These are phyloP conservation scores for Dipodomys ordii DNA, from an alignment of 2,113 vertebrate species.

Conservation along the genomic window DNA sequence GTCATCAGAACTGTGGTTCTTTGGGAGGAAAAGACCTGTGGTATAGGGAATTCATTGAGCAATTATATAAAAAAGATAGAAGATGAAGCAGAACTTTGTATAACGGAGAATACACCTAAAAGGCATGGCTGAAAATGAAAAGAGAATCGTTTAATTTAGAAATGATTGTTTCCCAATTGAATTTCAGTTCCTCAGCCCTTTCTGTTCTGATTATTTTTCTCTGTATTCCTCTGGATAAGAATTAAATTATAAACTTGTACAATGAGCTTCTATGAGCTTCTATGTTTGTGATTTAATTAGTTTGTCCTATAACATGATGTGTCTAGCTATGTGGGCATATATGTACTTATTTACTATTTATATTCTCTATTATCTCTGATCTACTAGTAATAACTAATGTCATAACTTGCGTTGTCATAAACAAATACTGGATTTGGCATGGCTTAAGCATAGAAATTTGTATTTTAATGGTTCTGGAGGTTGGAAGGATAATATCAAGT, in stretches of 20 bases:
- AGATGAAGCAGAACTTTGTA: neutral
- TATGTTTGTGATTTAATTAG: neutral
- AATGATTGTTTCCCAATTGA: conserved; percentile 10
- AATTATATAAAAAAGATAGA: neutral
- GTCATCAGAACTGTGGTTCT: neutral
- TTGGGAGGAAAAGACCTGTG: neutral
- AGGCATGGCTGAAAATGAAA: neutral
- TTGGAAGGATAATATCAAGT: neutral
- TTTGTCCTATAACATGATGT: neutral
- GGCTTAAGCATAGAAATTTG: neutral
- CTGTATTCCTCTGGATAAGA: neutral
- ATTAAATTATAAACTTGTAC: neutral
- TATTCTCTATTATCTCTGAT: neutral
- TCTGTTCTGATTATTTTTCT: neutral
- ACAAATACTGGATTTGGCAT: neutral
- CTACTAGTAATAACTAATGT: neutral
- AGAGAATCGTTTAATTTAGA: conserved; percentile 21
- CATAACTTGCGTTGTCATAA: neutral
- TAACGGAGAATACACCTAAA: neutral
- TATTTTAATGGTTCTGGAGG: neutral
- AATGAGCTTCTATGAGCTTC: neutral
- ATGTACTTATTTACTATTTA: neutral
- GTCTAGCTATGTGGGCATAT: neutral
- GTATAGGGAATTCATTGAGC: neutral
- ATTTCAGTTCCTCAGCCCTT: conserved; percentile 25